A percentile compares a stretch with the other conserved stretches of the same genome.
These are phyloP conservation scores for Latheticus oryzae DNA, from an alignment of 2,888 invertebrate genomes.

Conservation along the genomic window DNA sequence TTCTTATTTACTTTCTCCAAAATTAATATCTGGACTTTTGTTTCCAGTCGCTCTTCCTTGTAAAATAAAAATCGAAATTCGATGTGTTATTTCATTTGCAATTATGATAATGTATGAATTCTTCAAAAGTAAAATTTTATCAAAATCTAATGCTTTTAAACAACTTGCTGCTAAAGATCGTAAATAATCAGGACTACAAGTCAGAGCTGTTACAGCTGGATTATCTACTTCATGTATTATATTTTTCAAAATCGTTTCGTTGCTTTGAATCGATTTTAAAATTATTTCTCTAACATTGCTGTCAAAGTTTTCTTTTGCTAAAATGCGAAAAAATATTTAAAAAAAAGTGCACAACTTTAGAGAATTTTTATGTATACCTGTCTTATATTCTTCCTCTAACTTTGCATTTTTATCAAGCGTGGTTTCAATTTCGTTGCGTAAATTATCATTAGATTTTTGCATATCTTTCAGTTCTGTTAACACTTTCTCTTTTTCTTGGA, in stretches of 20 bases:
- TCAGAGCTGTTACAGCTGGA: conserved; percentile 74
- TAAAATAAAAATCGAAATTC: conserved; percentile 72
- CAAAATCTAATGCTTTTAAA: conserved; percentile 62
- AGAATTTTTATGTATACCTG: neutral
- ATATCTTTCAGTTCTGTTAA: conserved; percentile 70
- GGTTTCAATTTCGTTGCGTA: neutral
- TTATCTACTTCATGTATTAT: conserved; percentile 73
- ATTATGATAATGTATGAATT: conserved; percentile 61
- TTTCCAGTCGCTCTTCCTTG: conserved; percentile 84
- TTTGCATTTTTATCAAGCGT: neutral
- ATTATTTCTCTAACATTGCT: conserved; percentile 55
- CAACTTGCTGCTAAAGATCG: conserved; percentile 64
- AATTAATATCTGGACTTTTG: conserved; percentile 76
- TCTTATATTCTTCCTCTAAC: neutral
- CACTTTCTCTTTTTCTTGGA: conserved; percentile 72
- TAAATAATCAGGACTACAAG: conserved; percentile 74
- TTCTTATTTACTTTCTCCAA: conserved; percentile 71
- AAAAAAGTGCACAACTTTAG: conserved; percentile 1
- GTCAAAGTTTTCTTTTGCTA: conserved; percentile 54
- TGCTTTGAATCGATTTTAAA: conserved; percentile 58
- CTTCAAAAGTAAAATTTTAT: conserved; percentile 55
- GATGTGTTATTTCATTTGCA: conserved; percentile 70
- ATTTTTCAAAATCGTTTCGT: conserved; percentile 59
- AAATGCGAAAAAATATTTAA: conserved; percentile 31
- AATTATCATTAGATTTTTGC: neutral